Base-by-base conservation (phyloP, 2,888 invertebrate species). In the Lochmaea capreae region DNA sequence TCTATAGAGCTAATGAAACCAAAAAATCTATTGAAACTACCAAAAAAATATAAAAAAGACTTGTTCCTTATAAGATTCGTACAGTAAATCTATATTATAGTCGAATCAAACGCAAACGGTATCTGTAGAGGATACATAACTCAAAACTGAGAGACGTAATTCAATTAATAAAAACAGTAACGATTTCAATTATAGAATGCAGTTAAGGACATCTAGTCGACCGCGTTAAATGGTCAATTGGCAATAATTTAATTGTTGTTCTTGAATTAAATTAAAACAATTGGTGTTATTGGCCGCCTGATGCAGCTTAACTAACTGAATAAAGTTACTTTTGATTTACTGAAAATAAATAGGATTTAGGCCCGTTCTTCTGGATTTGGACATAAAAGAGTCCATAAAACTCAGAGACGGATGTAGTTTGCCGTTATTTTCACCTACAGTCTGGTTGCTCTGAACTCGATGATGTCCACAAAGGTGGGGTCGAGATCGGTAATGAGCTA, bases 161-260 rank as follows among this genome's bases (percentile, higher is more conserved):
- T 79, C 74, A 75, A 76, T 79, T 79, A 72, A 70, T 73, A 74
- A 70, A 67, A 76, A 78, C 76, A 71, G 78, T 77, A 78, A 77
- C 59, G 69, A 72, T 78, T 75, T 78, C 75, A 79, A 76, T 78
- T 78, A 79, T 67, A 67, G 71, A 76, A 71, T 68, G 67, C 72
- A 66, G 72, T 76, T 76, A 77, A 4, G 6, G 12, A 43, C 43
- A 69, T 62, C 66, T 42, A 69, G 74, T 59, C 76, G 74, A 74
- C 71, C 74, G 70, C 73, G 74, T 76, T 77, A 76, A 74, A 76
- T 68, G 76, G 78, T 77, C 77, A 78, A 79, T 78, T 79, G 78
- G 77, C 76, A 75, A 76, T 79, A 79, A 79, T 79, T 78, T 78
- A 79, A 79, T 79, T 79, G 78, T 78, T 75, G 76, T 75, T 78